Evolutionary conservation across 2,888 invertebrate genomes (phyloP).

Genomic region (Lycocerus yunnanus): DNA sequence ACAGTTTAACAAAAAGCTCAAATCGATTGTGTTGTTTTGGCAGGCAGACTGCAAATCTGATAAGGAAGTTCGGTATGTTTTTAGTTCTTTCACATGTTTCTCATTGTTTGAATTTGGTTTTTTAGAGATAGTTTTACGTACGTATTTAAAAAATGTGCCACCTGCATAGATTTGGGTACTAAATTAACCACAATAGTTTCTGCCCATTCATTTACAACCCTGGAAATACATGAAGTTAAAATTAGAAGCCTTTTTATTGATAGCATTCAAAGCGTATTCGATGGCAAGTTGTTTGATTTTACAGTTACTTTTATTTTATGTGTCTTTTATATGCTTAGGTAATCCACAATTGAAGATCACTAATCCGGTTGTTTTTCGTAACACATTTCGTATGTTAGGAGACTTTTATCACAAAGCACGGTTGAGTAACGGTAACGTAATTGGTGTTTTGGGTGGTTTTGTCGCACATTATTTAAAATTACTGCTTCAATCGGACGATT

Average conservation of each 20-base stretch:
- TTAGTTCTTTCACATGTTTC: not conserved
- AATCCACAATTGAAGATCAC: constrained; percentile 31
- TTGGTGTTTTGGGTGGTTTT: constrained; percentile 44
- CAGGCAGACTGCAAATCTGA: constrained; percentile 42
- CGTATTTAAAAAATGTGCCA: constrained; percentile 46
- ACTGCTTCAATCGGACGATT: constrained; percentile 50
- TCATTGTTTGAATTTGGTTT: constrained; percentile 12
- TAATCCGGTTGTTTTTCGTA: constrained; percentile 48
- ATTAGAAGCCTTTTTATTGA: constrained; percentile 43
- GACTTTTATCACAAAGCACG: constrained; percentile 50
- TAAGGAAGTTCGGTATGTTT: constrained; percentile 46
- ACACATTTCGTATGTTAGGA: constrained; percentile 52
- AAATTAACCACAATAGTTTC: constrained; percentile 49
- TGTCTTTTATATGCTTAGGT: constrained; percentile 12
- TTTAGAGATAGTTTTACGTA: constrained; percentile 47
- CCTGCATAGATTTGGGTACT: constrained; percentile 45
- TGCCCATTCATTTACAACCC: constrained; percentile 45
- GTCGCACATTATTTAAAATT: constrained; percentile 52
- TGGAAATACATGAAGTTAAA: constrained; percentile 35
- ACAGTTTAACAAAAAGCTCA: constrained; percentile 51
- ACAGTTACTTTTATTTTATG: not conserved
- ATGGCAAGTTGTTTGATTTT: constrained; percentile 32
- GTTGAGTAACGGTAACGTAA: constrained; percentile 40
- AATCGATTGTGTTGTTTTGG: constrained; percentile 47
- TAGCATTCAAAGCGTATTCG: constrained; percentile 48